Percentiles rank a stretch among this genome's conserved stretches.
Evolutionary conservation across 2,113 vertebrate genomes (phyloP).

Genomic region (Psophia crepitans): DNA sequence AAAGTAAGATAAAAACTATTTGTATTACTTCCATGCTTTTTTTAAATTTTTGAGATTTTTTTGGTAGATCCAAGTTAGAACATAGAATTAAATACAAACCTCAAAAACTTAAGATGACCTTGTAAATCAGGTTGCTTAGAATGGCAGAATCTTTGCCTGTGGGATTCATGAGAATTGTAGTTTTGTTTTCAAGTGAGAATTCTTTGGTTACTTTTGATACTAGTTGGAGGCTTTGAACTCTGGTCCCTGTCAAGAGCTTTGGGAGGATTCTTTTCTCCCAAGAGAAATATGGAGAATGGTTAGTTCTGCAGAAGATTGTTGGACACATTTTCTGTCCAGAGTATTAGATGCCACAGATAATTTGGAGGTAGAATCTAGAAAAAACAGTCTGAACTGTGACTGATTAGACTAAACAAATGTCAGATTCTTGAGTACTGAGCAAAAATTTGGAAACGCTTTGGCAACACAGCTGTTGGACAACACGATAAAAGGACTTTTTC

Average conservation of each 20-base stretch:
- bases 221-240: not conserved
- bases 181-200: not conserved
- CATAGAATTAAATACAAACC: not conserved
- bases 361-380: not conserved
- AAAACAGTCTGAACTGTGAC: not conserved
- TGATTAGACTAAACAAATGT: slow-evolving; percentile 1
- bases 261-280: not conserved
- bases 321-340: not conserved
- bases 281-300: not conserved
- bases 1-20: not conserved
- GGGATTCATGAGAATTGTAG: not conserved
- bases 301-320: not conserved
- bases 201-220: not conserved
- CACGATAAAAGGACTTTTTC: not conserved
- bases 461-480: not conserved
- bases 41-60: not conserved
- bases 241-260: not conserved
- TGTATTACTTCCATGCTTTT: not conserved
- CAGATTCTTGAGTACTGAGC: not conserved
- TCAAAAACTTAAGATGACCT: not conserved
- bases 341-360: not conserved
- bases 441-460: not conserved
- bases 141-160: not conserved
- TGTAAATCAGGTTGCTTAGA: not conserved
- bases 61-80: not conserved